Percentiles rank a stretch among this genome's conserved stretches.
These are phyloP conservation scores for Zosterops hypoxanthus DNA, from an alignment of 2,113 vertebrate species.

Conservation along the genomic window DNA sequence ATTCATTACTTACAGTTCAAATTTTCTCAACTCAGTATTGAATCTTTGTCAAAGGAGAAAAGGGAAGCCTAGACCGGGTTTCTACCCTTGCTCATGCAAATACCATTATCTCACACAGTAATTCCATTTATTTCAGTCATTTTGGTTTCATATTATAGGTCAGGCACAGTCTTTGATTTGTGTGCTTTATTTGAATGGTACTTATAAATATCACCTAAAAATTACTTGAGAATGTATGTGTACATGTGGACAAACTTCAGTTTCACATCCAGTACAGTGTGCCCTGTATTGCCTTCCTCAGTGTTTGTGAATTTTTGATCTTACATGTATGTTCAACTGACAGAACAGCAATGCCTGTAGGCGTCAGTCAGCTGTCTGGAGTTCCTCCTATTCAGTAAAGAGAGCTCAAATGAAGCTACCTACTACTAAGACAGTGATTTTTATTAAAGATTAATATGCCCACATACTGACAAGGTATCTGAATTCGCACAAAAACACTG, in stretches of 20 bases:
- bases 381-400: not conserved
- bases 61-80: not conserved
- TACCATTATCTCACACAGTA: not conserved
- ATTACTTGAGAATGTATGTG: not conserved
- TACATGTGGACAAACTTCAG: not conserved
- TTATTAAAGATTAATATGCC: not conserved
- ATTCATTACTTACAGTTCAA: not conserved
- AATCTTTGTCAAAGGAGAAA: not conserved
- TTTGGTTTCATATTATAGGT: not conserved
- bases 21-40: not conserved
- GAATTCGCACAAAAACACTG: not conserved
- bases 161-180: not conserved
- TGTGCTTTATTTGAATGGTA: not conserved
- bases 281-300: not conserved
- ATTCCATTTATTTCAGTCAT: not conserved
- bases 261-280: not conserved
- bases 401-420: not conserved
- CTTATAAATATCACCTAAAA: not conserved
- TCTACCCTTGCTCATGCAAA: not conserved
- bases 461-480: not conserved
- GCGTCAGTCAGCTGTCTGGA: not conserved
- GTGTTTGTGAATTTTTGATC: not conserved
- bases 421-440: not conserved
- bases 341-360: not conserved
- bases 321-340: not conserved